Percentiles rank a stretch among this genome's conserved stretches.
phyloP scores from a whole-genome alignment of 2,113 vertebrate species.

The Dryoscopus gambensis region DNA sequence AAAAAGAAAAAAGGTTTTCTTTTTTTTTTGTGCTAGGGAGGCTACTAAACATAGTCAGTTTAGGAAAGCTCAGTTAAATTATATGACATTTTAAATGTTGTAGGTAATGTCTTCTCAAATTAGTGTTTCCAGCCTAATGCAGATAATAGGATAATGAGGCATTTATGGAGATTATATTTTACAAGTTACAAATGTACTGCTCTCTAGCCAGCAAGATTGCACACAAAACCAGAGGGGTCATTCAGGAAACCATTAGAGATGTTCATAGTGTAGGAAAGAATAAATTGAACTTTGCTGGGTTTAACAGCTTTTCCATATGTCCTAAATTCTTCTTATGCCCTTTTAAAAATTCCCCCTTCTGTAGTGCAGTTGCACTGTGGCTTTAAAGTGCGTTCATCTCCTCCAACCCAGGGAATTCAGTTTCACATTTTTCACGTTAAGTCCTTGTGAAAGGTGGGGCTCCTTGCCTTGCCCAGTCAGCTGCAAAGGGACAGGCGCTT shows the following conservation, averaged over 20 bases:
- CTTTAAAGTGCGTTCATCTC: neutral
- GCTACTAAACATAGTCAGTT: neutral
- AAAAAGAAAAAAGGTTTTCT: neutral
- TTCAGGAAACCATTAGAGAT: neutral
- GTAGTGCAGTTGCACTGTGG: neutral
- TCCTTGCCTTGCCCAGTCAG: neutral
- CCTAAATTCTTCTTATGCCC: neutral
- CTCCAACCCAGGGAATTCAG: neutral
- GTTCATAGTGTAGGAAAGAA: neutral
- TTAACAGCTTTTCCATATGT: neutral
- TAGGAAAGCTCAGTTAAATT: neutral
- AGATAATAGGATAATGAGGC: conserved; percentile 3
- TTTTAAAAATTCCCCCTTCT: neutral
- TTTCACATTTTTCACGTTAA: neutral
- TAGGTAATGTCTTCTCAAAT: neutral
- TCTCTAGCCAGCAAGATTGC: neutral
- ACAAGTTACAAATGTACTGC: neutral
- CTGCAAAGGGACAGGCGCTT: neutral
- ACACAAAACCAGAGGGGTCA: neutral
- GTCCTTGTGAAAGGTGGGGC: neutral
- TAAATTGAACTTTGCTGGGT: neutral
- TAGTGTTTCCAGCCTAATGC: neutral
- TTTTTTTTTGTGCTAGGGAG: neutral
- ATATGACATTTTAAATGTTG: neutral
- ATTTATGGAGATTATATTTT: conserved; percentile 4